Conservation (phyloP, 2,888 invertebrate genomes). For the Aproaerema taeniolella region DNA sequence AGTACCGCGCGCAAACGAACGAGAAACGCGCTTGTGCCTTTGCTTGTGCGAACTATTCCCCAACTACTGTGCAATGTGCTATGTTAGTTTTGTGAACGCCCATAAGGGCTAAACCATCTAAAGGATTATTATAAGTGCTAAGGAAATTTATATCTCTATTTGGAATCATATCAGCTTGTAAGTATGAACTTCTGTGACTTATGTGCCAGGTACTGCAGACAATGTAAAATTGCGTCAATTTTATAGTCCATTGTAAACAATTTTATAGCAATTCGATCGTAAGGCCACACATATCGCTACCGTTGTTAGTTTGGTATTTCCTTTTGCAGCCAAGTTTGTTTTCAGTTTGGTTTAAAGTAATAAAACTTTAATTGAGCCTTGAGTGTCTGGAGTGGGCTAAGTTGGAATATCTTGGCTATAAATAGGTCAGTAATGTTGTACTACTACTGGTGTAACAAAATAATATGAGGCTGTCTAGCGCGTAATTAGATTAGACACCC, state of each 20-base stretch:
- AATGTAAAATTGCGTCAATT: conserved; percentile 31
- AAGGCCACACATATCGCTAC: conserved; percentile 23
- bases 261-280: conserved; percentile 30
- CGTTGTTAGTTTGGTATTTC: conserved; percentile 14
- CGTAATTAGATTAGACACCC: too few relatives aligned
- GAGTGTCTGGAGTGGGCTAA: conserved; percentile 2
- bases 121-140: conserved; percentile 20
- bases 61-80: conserved; percentile 53
- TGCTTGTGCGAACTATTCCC: conserved; percentile 46
- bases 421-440: conserved; percentile 8
- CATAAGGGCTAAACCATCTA: conserved; percentile 44
- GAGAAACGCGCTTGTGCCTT: conserved; percentile 19
- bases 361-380: conserved; percentile 5
- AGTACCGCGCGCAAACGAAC: conserved; percentile 47
- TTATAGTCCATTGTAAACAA: conserved; percentile 45
- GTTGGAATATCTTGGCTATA: conserved; percentile 4
- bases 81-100: conserved; percentile 64
- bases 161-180: conserved; percentile 42
- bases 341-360: conserved; percentile 1
- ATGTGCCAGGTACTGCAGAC: conserved; percentile 12
- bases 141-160: conserved; percentile 25
- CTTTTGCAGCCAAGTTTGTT: conserved; percentile 10
- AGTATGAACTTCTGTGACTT: conserved; percentile 25
- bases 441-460: too few relatives aligned
- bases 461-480: too few relatives aligned